Conservation (phyloP, 2,797 vertebrate species). For the Rhabdophis nuchalis region DNA sequence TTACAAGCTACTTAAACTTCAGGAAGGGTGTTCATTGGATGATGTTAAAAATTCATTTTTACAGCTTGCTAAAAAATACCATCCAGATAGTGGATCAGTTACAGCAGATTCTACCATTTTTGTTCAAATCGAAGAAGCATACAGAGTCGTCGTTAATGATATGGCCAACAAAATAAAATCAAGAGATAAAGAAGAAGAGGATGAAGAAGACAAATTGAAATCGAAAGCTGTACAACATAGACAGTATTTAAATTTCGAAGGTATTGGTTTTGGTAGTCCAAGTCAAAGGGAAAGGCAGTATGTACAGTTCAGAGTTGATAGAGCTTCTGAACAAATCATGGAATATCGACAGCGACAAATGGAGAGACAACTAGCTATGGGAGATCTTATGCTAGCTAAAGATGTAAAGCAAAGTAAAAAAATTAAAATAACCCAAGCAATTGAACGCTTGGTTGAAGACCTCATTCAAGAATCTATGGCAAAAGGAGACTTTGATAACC, state of each 20-base stretch:
- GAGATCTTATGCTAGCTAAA: slow-evolving; percentile 73
- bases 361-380: slow-evolving; percentile 67
- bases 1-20: slow-evolving; percentile 83
- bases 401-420: slow-evolving; percentile 82
- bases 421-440: slow-evolving; percentile 89
- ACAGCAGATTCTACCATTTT: slow-evolving; percentile 78
- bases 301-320: slow-evolving; percentile 83
- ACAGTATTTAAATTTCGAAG: slow-evolving; percentile 93
- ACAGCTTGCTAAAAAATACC: slow-evolving; percentile 86
- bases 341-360: slow-evolving; percentile 82
- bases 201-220: slow-evolving; percentile 74
- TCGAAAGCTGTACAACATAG: slow-evolving; percentile 80
- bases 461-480: slow-evolving; percentile 97
- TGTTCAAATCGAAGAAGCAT: slow-evolving; percentile 84
- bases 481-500: slow-evolving; percentile 89
- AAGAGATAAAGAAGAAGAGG: slow-evolving; percentile 44
- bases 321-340: slow-evolving; percentile 83
- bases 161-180: slow-evolving; percentile 56
- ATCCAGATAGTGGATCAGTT: slow-evolving; percentile 82
- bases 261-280: slow-evolving; percentile 86
- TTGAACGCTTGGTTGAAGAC: slow-evolving; percentile 93
- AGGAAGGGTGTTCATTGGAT: slow-evolving; percentile 71
- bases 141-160: slow-evolving; percentile 79
- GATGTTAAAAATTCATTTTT: slow-evolving; percentile 83
- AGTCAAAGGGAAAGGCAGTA: slow-evolving; percentile 91